A percentile compares a stretch with the other conserved stretches of the same genome.
These are phyloP conservation scores for Fulmarus glacialis DNA, from an alignment of 2,113 vertebrate genomes.

Conservation along the genomic window DNA sequence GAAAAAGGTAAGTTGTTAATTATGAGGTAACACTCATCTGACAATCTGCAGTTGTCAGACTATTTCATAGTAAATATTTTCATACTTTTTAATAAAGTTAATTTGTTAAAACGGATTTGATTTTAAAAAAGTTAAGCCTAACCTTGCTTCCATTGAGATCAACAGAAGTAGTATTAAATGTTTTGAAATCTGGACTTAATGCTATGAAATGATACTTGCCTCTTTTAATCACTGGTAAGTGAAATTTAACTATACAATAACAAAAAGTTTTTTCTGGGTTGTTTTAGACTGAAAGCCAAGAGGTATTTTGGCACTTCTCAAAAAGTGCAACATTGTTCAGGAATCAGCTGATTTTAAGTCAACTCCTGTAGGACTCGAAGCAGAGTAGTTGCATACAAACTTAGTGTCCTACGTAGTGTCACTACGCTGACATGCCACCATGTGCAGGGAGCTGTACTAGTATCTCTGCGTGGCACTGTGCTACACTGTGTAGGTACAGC, in stretches of 20 bases:
- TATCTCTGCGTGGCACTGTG: background rate
- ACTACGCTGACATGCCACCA: background rate
- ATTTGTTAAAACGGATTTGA: background rate
- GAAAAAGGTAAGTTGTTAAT: conserved; percentile 87
- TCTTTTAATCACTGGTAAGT: background rate
- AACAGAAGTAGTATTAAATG: background rate
- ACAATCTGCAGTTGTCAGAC: background rate
- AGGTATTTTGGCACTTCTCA: background rate
- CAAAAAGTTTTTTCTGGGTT: background rate
- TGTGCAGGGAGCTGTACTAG: background rate
- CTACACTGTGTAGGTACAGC: background rate
- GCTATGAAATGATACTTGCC: background rate
- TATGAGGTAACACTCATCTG: background rate
- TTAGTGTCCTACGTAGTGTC: background rate
- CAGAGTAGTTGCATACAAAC: background rate
- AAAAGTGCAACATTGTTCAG: background rate
- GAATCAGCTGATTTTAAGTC: background rate
- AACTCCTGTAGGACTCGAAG: background rate
- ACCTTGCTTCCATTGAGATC: background rate
- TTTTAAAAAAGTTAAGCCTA: background rate
- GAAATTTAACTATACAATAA: background rate
- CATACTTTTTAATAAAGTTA: background rate
- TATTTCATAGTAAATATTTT: background rate
- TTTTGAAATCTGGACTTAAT: background rate
- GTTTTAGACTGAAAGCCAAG: background rate